phyloP scores from a whole-genome alignment of 2,113 vertebrate species.

The Neoarius graeffei region DNA sequence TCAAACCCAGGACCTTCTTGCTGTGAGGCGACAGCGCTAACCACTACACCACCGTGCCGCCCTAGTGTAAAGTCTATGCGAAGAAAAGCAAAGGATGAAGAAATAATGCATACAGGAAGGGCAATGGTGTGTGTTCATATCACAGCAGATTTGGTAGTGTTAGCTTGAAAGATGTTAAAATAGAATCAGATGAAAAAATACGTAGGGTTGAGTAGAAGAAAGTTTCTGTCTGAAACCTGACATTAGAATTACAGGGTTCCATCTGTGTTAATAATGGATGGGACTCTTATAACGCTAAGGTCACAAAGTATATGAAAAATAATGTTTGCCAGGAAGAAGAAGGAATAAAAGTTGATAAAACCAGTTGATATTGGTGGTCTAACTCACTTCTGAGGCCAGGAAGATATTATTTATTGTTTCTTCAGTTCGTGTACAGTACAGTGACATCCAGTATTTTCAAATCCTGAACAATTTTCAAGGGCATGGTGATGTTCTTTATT shows the following conservation, averaged over 20 bases:
- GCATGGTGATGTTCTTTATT: background rate
- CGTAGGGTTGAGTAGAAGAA: background rate
- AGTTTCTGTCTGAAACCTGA: background rate
- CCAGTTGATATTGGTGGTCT: background rate
- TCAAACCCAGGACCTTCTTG: too few relatives aligned
- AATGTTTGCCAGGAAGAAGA: background rate
- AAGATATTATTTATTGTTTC: conserved; percentile 4
- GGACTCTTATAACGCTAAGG: background rate
- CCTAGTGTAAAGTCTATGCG: too few relatives aligned
- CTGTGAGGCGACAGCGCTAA: too few relatives aligned
- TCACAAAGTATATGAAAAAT: background rate
- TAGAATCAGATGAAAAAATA: background rate
- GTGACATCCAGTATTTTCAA: conserved; percentile 1
- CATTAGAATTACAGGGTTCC: background rate
- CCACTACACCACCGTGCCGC: too few relatives aligned
- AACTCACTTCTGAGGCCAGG: background rate
- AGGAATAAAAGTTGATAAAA: background rate
- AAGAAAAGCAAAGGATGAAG: background rate
- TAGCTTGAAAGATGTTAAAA: background rate
- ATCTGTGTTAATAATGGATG: background rate
- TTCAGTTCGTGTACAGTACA: background rate
- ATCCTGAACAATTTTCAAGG: background rate
- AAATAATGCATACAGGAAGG: background rate
- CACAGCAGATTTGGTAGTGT: background rate
- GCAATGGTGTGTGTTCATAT: background rate